A percentile compares a stretch with the other conserved stretches of the same genome.
Conservation (phyloP, 2,888 invertebrate species). For the Tachina grossa region DNA sequence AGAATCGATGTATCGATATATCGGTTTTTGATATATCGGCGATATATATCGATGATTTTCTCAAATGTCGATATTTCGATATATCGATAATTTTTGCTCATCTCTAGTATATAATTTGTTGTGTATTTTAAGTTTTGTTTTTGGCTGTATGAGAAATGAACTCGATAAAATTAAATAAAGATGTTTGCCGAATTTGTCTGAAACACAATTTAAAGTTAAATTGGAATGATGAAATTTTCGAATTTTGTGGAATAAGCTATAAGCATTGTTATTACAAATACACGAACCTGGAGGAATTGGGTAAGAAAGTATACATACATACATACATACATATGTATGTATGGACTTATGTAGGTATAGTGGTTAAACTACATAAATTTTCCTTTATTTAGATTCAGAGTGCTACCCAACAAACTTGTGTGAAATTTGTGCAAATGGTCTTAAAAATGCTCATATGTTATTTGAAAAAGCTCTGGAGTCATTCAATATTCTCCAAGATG, state of each 20-base stretch:
- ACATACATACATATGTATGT: too few relatives aligned
- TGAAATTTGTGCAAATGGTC: slow-evolving; percentile 25
- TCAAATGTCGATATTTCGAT: too few relatives aligned
- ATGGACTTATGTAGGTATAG: background rate
- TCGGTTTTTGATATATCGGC: too few relatives aligned
- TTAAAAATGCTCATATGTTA: slow-evolving; percentile 38
- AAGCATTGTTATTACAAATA: slow-evolving; percentile 56
- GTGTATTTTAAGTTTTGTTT: background rate
- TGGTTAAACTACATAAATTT: background rate
- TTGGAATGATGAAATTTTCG: slow-evolving; percentile 35
- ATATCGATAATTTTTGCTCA: too few relatives aligned
- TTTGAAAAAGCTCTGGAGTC: slow-evolving; percentile 41
- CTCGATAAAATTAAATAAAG: background rate
- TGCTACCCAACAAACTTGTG: slow-evolving; percentile 14
- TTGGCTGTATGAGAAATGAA: background rate
- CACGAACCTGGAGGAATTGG: background rate
- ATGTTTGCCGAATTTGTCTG: slow-evolving; percentile 47
- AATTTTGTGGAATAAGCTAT: slow-evolving; percentile 25
- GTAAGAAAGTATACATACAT: slow-evolving; percentile 15
- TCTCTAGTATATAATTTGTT: too few relatives aligned
- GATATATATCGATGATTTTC: too few relatives aligned
- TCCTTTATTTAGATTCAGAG: slow-evolving; percentile 33
- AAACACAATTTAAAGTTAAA: background rate
- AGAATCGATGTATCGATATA: too few relatives aligned
- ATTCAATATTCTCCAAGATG: slow-evolving; percentile 3